Evolutionary conservation across 1,140 invertebrate genomes (phyloP), one percentile per base, ranked within the genome.

Genomic region (Drosophila tani): DNA sequence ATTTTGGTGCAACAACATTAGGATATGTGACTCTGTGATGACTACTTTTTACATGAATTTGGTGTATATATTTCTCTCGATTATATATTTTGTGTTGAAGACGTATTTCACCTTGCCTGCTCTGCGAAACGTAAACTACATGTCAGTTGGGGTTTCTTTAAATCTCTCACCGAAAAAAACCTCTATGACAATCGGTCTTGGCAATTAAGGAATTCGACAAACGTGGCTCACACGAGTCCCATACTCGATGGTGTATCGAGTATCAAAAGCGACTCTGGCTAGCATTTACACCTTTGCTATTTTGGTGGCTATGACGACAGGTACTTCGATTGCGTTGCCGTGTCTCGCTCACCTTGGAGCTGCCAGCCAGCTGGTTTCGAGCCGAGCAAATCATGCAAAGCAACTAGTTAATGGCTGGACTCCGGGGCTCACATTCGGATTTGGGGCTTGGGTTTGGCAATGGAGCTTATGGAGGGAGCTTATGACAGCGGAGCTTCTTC

Each of bases 261-360:
- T 78, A 78, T 57, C 75, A 79, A 78, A 78, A 46, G 56, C 29
- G 57, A 43, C 57, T 80, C 63, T 58, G 50, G 70, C 57, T 58
- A 58, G 70, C 57, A 81, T 76, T 80, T 69, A 80, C 81, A 71
- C 66, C 47, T 73, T 68, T 57, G 56, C 82, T 84, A 85, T 84
- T 81, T 85, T 69, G 57, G 76, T 63, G 46, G 59, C 67, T 78
- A 59, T 82, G 79, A 81, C 77, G 77, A 79, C 77, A 79, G 77
- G 77, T 79, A 79, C 70, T 78, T 79, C 55, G 75, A 68, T 78
- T 77, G 73, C 65, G 77, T 74, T 45, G 73, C 32, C 66, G 64
- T 79, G 4, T 9, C 66, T 66, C 14, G 86, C 71, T 90, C 85
- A 90, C 85, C 85, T 90, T 90, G 85, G 78, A 71, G 47, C 69